These are phyloP conservation scores for Leptopilina myrica DNA, from an alignment of 2,888 invertebrate species.

Conservation along the genomic window DNA sequence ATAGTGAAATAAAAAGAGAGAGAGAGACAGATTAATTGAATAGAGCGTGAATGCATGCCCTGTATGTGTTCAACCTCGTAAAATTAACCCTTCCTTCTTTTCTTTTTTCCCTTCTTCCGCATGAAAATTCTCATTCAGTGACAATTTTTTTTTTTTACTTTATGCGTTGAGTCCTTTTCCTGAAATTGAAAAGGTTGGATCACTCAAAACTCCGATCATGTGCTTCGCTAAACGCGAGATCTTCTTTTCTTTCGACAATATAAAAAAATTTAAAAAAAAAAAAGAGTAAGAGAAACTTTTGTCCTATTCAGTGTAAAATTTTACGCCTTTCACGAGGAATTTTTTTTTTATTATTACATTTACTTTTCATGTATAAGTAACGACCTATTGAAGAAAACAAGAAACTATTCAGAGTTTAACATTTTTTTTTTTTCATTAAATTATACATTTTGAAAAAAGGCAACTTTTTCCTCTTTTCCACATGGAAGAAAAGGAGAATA, in stretches of 20 bases:
- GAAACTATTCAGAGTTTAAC: neutral
- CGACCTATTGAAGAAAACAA: neutral
- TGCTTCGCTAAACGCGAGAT: slow-evolving; percentile 8
- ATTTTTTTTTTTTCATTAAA: too few species aligned
- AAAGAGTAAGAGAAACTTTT: neutral
- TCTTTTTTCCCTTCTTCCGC: neutral
- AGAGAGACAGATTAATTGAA: slow-evolving; percentile 31
- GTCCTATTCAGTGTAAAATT: slow-evolving; percentile 7
- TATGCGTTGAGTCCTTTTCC: neutral
- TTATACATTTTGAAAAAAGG: too few species aligned
- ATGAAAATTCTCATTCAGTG: slow-evolving; percentile 24
- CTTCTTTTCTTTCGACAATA: neutral
- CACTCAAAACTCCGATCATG: slow-evolving; percentile 16
- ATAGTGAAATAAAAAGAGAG: neutral
- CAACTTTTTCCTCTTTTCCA: too few species aligned
- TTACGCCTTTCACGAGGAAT: slow-evolving; percentile 17
- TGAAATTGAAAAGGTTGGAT: slow-evolving; percentile 12
- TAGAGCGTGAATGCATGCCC: neutral
- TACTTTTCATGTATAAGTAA: neutral
- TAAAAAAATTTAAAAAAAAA: too few species aligned
- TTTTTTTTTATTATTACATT: neutral
- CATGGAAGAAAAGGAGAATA: too few species aligned
- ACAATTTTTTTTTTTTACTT: neutral
- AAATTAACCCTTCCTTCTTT: slow-evolving; percentile 23
- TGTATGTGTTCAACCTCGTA: slow-evolving; percentile 13